Base-by-base conservation (phyloP, 2,797 vertebrate genomes). In the Myotis daubentonii region DNA sequence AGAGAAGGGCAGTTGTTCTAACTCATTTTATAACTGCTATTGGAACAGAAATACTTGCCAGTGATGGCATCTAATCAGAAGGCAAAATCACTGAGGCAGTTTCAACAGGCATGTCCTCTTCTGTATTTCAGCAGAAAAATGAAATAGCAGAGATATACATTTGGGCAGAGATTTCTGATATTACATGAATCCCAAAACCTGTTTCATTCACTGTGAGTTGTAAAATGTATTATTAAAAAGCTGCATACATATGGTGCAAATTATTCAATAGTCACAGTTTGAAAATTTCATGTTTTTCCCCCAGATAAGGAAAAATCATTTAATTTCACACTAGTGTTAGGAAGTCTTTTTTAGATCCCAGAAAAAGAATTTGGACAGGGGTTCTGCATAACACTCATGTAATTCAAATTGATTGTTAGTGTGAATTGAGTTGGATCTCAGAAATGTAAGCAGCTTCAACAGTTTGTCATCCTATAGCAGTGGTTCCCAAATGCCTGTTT, bases 331-430 rank as follows among this genome's bases (percentile, higher is more conserved):
- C 47, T 72, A 51, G 33, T 30, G 60, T 81, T 85, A 65, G 36
- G 10, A 89, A 94, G 20, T 81, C 36, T 89, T 62, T 84, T 91
- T 79, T 74, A 62, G 71, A 65, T 15, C 30, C 15, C 10, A 11
- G 49, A 91, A 94, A 82, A 74, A 94, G 25, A 94, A 86, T 89
- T 66, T 88, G 55, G 62, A 20, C 36, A 78, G 28, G 57, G 30
- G 15, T 44, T 92, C 76, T 85, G 28, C 25, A 65, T 84, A 72
- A 72, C 25, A 62, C 60, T 89, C 70, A 65, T 38, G 23, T 70
- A 79, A 79, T 86, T 95, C 33, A 75, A 80, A 80, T 86, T 3
- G 51, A 89, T 78, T 91, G 13, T 89, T 75, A 33, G 53, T 87
- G 17, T 92, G 33, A 74, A 72, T 60, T 84, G 82, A 91, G n/a